These are phyloP conservation scores for Cydia strobilella DNA, from an alignment of 1,140 invertebrate genomes.

Conservation along the genomic window DNA sequence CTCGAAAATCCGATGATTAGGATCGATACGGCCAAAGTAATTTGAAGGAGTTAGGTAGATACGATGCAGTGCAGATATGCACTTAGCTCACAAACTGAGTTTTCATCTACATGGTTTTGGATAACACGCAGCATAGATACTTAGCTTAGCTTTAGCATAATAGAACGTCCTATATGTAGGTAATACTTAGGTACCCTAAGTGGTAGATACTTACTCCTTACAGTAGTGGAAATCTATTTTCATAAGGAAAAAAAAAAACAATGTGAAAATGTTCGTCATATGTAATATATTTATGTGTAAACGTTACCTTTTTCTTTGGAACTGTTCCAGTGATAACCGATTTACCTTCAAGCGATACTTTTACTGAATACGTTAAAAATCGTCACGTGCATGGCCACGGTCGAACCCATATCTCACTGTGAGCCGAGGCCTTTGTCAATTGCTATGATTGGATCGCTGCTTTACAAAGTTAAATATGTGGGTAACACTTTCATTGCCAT, in stretches of 20 bases:
- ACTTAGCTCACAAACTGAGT: no score
- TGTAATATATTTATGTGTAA: neutral
- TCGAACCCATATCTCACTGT: conserved; percentile 23
- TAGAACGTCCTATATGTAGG: no score
- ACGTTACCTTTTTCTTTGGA: neutral
- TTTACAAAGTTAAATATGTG: conserved; percentile 1
- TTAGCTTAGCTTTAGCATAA: no score
- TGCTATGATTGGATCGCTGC: conserved; percentile 19
- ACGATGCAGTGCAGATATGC: no score
- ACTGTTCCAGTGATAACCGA: neutral
- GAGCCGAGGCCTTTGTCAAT: conserved; percentile 13
- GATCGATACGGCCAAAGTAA: no score
- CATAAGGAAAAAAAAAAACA: neutral
- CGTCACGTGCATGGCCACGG: conserved; percentile 13
- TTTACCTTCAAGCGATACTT: neutral
- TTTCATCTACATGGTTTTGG: no score
- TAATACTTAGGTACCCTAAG: no score
- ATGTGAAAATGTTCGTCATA: neutral
- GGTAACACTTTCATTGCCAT: conserved; percentile 18
- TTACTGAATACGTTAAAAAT: conserved; percentile 29
- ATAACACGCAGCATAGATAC: no score
- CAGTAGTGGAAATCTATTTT: no score
- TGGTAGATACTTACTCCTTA: no score
- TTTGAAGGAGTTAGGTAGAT: no score
- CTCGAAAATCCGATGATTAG: no score